phyloP scores from a whole-genome alignment of 2,888 invertebrate species.

The Pheosia gnoma region DNA sequence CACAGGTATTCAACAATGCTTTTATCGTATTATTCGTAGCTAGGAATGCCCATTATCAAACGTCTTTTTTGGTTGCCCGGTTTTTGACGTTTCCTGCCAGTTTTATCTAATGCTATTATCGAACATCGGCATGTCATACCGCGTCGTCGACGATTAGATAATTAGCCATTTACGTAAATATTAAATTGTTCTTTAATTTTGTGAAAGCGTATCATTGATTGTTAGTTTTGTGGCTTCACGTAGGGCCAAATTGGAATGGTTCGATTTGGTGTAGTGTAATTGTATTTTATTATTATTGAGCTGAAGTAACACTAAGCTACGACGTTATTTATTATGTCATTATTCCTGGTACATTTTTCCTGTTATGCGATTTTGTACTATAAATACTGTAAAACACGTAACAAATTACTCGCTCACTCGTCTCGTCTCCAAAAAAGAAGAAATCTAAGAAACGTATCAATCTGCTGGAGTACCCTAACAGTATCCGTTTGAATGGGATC shows the following conservation, averaged over 20 bases:
- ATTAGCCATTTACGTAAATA: conserved; percentile 3
- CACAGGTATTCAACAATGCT: not conserved
- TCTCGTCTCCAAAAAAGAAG: not conserved
- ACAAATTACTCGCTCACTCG: too few relatives aligned
- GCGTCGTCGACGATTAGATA: not conserved
- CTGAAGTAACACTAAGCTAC: not conserved
- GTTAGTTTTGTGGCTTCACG: not conserved
- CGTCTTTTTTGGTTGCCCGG: not conserved
- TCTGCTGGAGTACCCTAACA: conserved; percentile 20
- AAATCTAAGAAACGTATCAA: conserved; percentile 13
- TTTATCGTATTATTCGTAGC: not conserved
- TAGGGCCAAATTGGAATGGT: conserved; percentile 4
- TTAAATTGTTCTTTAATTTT: not conserved
- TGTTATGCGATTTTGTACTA: too few relatives aligned
- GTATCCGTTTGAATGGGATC: conserved; percentile 45
- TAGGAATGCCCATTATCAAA: not conserved
- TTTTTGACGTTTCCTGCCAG: not conserved
- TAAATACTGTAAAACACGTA: too few relatives aligned
- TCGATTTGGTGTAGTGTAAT: not conserved
- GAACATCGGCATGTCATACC: not conserved
- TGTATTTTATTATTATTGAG: not conserved
- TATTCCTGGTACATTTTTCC: too few relatives aligned
- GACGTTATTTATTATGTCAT: not conserved
- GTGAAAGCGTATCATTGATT: conserved; percentile 4
- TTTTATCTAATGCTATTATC: not conserved